Percentiles rank a stretch among this genome's conserved stretches.
Conservation (phyloP, 2,113 vertebrate genomes). For the Athene cunicularia region DNA sequence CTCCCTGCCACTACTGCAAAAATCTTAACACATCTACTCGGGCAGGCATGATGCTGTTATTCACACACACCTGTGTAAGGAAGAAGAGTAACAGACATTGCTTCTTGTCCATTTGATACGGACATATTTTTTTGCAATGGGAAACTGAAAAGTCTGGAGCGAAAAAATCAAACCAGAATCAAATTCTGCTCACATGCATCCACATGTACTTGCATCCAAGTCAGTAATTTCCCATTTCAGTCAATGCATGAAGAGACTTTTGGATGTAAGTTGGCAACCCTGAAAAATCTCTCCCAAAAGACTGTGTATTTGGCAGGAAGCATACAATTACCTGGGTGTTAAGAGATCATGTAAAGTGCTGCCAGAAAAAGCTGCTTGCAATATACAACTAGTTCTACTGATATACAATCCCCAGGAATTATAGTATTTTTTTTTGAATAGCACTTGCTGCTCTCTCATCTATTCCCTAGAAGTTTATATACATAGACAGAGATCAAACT, state of each 20-base stretch:
- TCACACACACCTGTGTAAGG: not conserved
- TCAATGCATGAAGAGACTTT: not conserved
- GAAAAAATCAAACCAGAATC: not conserved
- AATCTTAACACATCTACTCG: not conserved
- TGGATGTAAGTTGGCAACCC: not conserved
- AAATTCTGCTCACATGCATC: not conserved
- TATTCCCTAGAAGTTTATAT: not conserved
- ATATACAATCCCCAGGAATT: not conserved
- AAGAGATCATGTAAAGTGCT: not conserved
- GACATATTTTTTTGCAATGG: not conserved
- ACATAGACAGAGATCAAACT: not conserved
- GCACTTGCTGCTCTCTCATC: not conserved
- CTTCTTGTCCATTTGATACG: not conserved
- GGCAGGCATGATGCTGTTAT: not conserved
- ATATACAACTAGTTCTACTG: not conserved
- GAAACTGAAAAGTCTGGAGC: not conserved
- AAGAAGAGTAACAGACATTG: not conserved
- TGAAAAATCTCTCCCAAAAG: not conserved
- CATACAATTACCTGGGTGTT: not conserved
- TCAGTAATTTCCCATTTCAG: not conserved
- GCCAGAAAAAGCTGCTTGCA: not conserved
- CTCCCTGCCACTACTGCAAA: not conserved
- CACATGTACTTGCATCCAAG: not conserved
- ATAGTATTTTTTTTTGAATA: not conserved
- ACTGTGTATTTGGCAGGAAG: not conserved